Evolutionary conservation across 2,888 invertebrate species (phyloP), one percentile per base, ranked within the genome.

Genomic region (Andrena minutula): DNA sequence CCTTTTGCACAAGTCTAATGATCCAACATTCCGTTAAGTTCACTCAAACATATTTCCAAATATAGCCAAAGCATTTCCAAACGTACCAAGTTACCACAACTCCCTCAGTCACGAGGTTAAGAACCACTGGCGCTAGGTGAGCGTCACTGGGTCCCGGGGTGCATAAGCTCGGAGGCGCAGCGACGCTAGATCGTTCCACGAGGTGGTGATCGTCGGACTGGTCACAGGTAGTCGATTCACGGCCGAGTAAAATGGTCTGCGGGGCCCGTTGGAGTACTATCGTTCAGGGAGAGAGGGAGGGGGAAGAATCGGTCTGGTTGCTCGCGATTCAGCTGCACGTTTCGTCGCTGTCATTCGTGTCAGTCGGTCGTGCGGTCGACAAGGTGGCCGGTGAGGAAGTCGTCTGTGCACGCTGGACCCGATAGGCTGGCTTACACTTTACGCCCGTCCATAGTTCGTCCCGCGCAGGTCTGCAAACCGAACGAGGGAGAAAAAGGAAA

Each of bases 201-300:
- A 53, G 75, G 26, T n/a, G 47, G 66, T 51, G 66, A 80, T 72
- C 71, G 72, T 64, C 73, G 70, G 60, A 72, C 75, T 64, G 72
- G 70, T 71, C 68, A 70, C 76, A 82, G 68, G 82, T 81, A 80
- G 82, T 68, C 75, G 64, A 80, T 76, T 65, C 51, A 71, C 53
- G 16, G 26, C 26, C 26, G 61, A 58, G 16, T 61, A 63, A 61
- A 76, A 69, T 56, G 35, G 61, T 20, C 58, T 16, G 47, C 8
- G 26, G 23, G 41, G 53, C 26, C 47, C 20, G 23, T 2, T 32
- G 8, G 56, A 20, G 65, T 56, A 68, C n/a, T 35, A 63, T 63
- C 30, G 35, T 12, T 41, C 16, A 47, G 16, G 20, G 30, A 1
- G 28, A 20, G 10, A 51, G 47, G 51, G 61, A 65, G 65, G 16